A percentile compares a stretch with the other conserved stretches of the same genome.
phyloP scores from a whole-genome alignment of 2,113 vertebrate genomes.

The Brevimyrus niger region DNA sequence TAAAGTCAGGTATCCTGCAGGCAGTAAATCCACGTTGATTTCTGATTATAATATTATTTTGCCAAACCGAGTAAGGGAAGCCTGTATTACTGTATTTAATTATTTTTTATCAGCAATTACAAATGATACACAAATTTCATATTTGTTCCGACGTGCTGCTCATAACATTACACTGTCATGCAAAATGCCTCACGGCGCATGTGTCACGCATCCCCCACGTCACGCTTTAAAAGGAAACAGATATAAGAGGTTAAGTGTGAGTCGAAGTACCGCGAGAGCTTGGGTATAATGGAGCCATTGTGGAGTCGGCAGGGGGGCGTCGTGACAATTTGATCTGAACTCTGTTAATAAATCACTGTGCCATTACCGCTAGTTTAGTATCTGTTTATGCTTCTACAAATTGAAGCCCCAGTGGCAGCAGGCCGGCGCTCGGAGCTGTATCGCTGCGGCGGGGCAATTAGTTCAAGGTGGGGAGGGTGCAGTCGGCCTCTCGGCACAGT shows the following conservation, averaged over 20 bases:
- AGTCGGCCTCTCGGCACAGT: constrained; percentile 66
- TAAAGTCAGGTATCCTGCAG: not conserved
- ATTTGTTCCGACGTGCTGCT: not conserved
- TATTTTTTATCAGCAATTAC: not conserved
- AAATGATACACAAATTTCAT: not conserved
- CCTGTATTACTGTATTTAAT: not conserved
- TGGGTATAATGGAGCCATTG: constrained; percentile 74
- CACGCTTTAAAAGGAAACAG: constrained; percentile 57
- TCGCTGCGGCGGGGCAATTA: constrained; percentile 69
- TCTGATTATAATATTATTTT: not conserved
- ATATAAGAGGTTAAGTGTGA: constrained; percentile 63
- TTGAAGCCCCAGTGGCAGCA: constrained; percentile 76
- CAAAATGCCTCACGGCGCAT: not conserved
- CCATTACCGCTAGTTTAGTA: constrained; percentile 78
- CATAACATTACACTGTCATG: not conserved
- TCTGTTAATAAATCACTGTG: constrained; percentile 72
- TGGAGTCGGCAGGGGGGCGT: constrained; percentile 55
- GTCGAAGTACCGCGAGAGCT: constrained; percentile 65
- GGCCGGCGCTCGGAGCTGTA: constrained; percentile 60
- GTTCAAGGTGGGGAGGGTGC: constrained; percentile 82
- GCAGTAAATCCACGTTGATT: not conserved
- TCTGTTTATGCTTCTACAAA: constrained; percentile 94
- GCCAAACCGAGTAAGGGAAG: not conserved
- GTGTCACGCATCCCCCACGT: not conserved
- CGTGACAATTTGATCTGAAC: constrained; percentile 80